Evolutionary conservation across 2,888 invertebrate genomes (phyloP).

Genomic region (Deilephila elpenor): DNA sequence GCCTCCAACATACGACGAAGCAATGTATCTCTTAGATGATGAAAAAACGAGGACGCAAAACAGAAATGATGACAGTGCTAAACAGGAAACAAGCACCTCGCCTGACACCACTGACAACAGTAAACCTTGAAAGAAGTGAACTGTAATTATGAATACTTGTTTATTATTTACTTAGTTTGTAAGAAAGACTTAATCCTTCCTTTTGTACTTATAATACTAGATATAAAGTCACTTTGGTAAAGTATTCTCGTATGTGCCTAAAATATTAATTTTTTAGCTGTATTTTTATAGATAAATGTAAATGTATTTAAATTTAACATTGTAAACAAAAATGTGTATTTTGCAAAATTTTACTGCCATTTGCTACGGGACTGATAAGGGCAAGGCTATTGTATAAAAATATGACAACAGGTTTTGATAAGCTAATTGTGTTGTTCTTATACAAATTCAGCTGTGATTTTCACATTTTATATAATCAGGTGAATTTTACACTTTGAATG

Average conservation of each 20-base stretch:
- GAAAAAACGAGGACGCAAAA: conserved; percentile 66
- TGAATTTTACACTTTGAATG: conserved; percentile 13
- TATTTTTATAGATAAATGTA: conserved; percentile 53
- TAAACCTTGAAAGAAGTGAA: conserved; percentile 67
- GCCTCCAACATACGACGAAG: conserved; percentile 87
- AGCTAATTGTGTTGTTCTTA: conserved; percentile 11
- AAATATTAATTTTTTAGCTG: conserved; percentile 71
- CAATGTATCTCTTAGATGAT: conserved; percentile 83
- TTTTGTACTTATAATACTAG: conserved; percentile 77
- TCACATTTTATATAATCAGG: conserved; percentile 14
- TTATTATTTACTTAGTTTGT: conserved; percentile 58
- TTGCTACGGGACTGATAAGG: conserved; percentile 12
- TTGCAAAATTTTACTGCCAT: conserved; percentile 30
- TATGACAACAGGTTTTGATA: conserved; percentile 15
- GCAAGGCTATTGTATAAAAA: conserved; percentile 15
- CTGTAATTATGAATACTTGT: conserved; percentile 39
- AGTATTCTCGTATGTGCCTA: conserved; percentile 80
- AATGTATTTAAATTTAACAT: conserved; percentile 29
- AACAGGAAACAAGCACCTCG: conserved; percentile 73
- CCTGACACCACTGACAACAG: conserved; percentile 59
- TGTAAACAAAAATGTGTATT: conserved; percentile 33
- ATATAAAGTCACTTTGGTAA: conserved; percentile 65
- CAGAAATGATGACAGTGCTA: conserved; percentile 65
- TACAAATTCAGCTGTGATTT: conserved; percentile 13
- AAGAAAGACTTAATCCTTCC: conserved; percentile 76